Conservation (phyloP, 2,113 vertebrate genomes). For the Arvicanthis niloticus region DNA sequence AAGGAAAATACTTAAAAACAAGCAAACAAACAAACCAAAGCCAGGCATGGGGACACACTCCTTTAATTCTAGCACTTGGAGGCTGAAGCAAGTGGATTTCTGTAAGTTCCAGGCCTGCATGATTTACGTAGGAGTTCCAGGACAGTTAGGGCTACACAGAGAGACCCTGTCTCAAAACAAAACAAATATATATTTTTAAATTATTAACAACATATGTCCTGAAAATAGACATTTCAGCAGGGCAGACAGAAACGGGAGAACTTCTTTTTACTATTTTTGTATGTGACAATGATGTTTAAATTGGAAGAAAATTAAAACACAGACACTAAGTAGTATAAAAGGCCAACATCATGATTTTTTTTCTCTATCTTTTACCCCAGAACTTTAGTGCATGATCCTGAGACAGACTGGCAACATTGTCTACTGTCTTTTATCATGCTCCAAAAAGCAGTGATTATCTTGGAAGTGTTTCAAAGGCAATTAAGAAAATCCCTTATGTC, state of each 20-base stretch:
- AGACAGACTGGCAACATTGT: slow-evolving; percentile 68
- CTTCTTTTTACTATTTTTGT: not conserved
- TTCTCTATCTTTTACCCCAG: slow-evolving; percentile 16
- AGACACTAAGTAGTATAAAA: slow-evolving; percentile 26
- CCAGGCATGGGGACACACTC: no score
- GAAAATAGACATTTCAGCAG: not conserved
- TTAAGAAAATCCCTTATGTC: slow-evolving; percentile 80
- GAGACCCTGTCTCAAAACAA: not conserved
- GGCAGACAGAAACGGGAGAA: slow-evolving; percentile 13
- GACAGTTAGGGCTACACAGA: not conserved
- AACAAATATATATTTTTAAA: not conserved
- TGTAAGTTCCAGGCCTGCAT: not conserved
- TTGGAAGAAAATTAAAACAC: slow-evolving; percentile 49
- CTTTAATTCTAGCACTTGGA: not conserved
- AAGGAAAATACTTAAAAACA: not conserved
- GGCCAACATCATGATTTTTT: slow-evolving; percentile 3
- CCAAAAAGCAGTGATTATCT: slow-evolving; percentile 80
- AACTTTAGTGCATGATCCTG: not conserved
- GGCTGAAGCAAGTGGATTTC: not conserved
- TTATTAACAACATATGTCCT: not conserved
- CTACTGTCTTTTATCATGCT: slow-evolving; percentile 75
- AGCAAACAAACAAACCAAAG: not conserved
- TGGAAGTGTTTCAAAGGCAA: slow-evolving; percentile 82
- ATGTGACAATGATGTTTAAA: slow-evolving; percentile 13
- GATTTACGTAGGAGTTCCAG: not conserved